Conservation (phyloP, 2,888 invertebrate genomes). For the Drosophila yooni region DNA sequence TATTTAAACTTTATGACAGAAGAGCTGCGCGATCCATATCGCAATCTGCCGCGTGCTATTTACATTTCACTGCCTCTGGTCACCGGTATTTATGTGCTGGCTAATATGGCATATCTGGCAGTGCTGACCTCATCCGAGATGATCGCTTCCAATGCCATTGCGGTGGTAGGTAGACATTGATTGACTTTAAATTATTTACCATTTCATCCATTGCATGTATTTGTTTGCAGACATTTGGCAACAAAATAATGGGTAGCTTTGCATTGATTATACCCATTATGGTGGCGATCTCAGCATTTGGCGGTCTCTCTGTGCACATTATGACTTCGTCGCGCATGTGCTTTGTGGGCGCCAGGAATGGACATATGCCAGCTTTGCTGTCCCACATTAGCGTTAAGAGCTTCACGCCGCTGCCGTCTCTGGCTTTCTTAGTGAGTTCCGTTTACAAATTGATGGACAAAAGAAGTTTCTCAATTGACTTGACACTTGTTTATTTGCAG, state of each 20-base stretch:
- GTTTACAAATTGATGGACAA: slow-evolving; percentile 49
- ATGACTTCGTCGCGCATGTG: slow-evolving; percentile 97
- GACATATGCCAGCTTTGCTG: slow-evolving; percentile 93
- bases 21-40: slow-evolving; percentile 93
- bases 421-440: slow-evolving; percentile 91
- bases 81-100: slow-evolving; percentile 94
- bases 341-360: slow-evolving; percentile 95
- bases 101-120: slow-evolving; percentile 95
- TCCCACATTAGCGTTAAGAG: slow-evolving; percentile 91
- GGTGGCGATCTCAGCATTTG: slow-evolving; percentile 96
- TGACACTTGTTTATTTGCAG: slow-evolving; percentile 85
- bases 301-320: slow-evolving; percentile 96
- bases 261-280: slow-evolving; percentile 95
- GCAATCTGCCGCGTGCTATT: slow-evolving; percentile 95
- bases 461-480: slow-evolving; percentile 51
- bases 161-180: slow-evolving; percentile 90
- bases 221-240: slow-evolving; percentile 91
- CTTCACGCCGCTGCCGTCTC: slow-evolving; percentile 92
- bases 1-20: slow-evolving; percentile 97
- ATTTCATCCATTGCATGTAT: slow-evolving; percentile 10
- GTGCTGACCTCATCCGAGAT: slow-evolving; percentile 93
- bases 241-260: slow-evolving; percentile 89
- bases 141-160: slow-evolving; percentile 96
- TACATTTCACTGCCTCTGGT: slow-evolving; percentile 95
- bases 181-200: not conserved